Evolutionary conservation across 2,797 vertebrate species (phyloP).

Genomic region (Dermochelys coriacea): DNA sequence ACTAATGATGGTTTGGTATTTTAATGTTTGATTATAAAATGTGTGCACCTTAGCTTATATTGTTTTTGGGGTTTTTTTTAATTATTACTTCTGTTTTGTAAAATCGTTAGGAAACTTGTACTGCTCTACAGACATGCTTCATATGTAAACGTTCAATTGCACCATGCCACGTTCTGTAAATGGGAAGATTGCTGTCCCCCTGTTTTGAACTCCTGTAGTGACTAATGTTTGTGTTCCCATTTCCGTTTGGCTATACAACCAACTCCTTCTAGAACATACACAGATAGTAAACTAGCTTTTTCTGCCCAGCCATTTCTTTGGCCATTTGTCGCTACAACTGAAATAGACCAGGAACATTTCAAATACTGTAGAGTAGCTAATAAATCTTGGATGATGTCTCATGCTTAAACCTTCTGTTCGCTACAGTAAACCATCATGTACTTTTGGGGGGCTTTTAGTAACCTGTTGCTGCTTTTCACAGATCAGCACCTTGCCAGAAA

Average conservation of each 20-base stretch:
- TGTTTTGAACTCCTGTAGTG: constrained; percentile 28
- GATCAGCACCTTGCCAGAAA: constrained; percentile 45
- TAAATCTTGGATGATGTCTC: constrained; percentile 29
- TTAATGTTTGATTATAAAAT: constrained; percentile 38
- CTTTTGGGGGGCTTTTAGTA: background rate
- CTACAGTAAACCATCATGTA: background rate
- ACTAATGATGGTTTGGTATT: constrained; percentile 22
- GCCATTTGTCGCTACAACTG: background rate
- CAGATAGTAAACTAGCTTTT: constrained; percentile 41
- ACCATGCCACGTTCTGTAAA: constrained; percentile 70
- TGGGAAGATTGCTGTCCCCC: constrained; percentile 21
- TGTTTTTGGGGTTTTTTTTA: constrained; percentile 18
- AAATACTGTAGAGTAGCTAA: constrained; percentile 8
- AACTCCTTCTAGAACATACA: background rate
- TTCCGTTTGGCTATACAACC: constrained; percentile 20
- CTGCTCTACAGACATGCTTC: constrained; percentile 56
- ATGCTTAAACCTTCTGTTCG: background rate
- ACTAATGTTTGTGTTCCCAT: constrained; percentile 28
- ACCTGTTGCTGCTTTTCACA: background rate
- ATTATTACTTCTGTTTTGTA: constrained; percentile 50
- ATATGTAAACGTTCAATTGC: constrained; percentile 58
- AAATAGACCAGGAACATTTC: constrained; percentile 43
- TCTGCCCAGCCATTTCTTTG: constrained; percentile 16
- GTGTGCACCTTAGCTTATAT: constrained; percentile 27
- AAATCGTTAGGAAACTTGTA: constrained; percentile 55